Evolutionary conservation across 2,797 vertebrate genomes (phyloP).

Genomic region (Chaenodraco wilsoni): DNA sequence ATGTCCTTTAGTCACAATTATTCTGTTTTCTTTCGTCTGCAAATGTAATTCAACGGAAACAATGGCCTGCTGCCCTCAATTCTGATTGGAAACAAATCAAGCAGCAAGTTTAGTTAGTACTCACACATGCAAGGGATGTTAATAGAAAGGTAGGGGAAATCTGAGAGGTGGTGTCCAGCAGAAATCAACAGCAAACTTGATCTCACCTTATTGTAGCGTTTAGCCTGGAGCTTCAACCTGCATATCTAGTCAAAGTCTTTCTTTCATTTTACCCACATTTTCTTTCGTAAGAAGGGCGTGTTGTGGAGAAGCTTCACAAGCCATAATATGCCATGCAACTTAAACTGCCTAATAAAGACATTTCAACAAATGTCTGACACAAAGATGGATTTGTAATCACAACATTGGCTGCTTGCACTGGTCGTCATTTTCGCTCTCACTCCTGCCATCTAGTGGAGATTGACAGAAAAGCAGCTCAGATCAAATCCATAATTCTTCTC

Average conservation of each 20-base stretch:
- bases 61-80: neutral
- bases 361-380: neutral
- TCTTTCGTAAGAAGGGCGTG: too few species aligned
- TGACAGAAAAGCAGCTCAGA: slow-evolving; percentile 1
- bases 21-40: neutral
- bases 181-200: too few species aligned
- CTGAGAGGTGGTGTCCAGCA: neutral
- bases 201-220: too few species aligned
- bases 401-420: neutral
- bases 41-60: neutral
- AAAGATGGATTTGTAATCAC: neutral
- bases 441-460: slow-evolving; percentile 32
- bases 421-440: neutral
- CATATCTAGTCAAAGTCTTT: too few species aligned
- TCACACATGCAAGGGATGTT: too few species aligned
- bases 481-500: neutral
- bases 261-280: too few species aligned
- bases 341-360: neutral
- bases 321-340: neutral
- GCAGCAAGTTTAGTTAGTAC: neutral
- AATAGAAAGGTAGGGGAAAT: too few species aligned
- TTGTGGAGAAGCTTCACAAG: neutral
- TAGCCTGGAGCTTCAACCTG: too few species aligned
- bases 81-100: neutral
- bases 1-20: neutral